Conservation (phyloP, 1,140 invertebrate species). For the Drosophila bocqueti region DNA sequence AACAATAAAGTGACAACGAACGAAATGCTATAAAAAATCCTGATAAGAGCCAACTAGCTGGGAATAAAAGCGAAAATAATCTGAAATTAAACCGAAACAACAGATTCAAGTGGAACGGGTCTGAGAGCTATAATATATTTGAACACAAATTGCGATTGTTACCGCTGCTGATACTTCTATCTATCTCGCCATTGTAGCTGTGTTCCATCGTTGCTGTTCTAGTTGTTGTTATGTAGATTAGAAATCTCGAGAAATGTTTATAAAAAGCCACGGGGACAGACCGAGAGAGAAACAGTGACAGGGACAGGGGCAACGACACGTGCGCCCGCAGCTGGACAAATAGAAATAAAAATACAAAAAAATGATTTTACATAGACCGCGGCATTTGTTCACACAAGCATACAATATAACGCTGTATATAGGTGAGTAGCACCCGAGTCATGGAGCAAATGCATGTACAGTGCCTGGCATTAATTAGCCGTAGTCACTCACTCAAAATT, state of each 20-base stretch:
- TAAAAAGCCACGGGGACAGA: slow-evolving; percentile 21
- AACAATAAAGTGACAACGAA: slow-evolving; percentile 26
- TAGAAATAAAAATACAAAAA: slow-evolving; percentile 20
- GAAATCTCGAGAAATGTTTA: slow-evolving; percentile 64
- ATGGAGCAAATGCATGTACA: slow-evolving; percentile 41
- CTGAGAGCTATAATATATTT: slow-evolving; percentile 47
- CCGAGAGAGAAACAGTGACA: background rate
- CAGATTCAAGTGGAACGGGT: slow-evolving; percentile 49
- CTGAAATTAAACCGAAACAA: slow-evolving; percentile 31
- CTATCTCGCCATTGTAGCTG: slow-evolving; percentile 12
- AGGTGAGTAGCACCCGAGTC: slow-evolving; percentile 8
- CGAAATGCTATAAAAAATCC: slow-evolving; percentile 7
- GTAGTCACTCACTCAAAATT: slow-evolving; percentile 9
- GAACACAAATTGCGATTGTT: slow-evolving; percentile 52
- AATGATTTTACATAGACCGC: slow-evolving; percentile 4
- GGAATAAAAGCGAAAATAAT: slow-evolving; percentile 38
- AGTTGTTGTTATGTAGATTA: slow-evolving; percentile 55
- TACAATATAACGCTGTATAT: slow-evolving; percentile 5
- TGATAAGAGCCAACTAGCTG: slow-evolving; percentile 42
- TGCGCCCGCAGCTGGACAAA: slow-evolving; percentile 61
- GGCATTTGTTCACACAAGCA: slow-evolving; percentile 9
- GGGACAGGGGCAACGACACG: slow-evolving; percentile 56
- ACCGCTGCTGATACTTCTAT: slow-evolving; percentile 42
- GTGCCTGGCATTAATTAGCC: slow-evolving; percentile 48
- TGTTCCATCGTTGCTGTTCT: background rate